These are phyloP conservation scores for Caenorhabditis zanzibari DNA, from an alignment of 2,888 invertebrate species.

Conservation along the genomic window DNA sequence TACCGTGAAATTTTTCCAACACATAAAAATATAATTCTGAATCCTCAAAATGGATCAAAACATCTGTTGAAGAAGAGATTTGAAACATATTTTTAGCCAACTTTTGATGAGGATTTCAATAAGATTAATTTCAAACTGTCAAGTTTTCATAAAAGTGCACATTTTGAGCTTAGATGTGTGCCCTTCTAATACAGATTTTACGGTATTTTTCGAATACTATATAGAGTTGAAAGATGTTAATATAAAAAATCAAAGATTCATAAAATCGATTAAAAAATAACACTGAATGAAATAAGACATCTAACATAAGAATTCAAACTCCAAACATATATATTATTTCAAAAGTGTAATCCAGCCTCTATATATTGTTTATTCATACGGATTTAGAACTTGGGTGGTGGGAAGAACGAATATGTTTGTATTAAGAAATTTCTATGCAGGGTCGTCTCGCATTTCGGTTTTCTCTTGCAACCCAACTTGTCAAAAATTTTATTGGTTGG, in stretches of 20 bases:
- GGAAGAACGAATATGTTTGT: slow-evolving; percentile 51
- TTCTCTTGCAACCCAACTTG: slow-evolving; percentile 49
- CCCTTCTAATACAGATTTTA: too few relatives aligned
- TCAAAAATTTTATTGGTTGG: slow-evolving; percentile 61
- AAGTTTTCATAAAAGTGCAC: neutral
- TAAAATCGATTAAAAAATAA: too few relatives aligned
- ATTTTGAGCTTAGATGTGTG: too few relatives aligned
- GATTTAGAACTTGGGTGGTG: slow-evolving; percentile 33
- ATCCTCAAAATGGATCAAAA: too few relatives aligned
- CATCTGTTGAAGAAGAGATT: too few relatives aligned
- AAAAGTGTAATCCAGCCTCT: slow-evolving; percentile 13
- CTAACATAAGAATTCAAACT: too few relatives aligned
- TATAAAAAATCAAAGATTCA: too few relatives aligned
- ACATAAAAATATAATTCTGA: neutral
- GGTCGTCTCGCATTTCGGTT: slow-evolving; percentile 1
- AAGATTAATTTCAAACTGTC: neutral
- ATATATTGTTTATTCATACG: slow-evolving; percentile 50
- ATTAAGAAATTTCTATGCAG: slow-evolving; percentile 37
- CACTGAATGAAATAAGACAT: neutral
- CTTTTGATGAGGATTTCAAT: too few relatives aligned
- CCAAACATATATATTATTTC: too few relatives aligned
- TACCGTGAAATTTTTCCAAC: neutral
- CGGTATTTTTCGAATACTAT: too few relatives aligned
- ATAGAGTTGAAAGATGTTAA: too few relatives aligned
- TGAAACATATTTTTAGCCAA: too few relatives aligned